phyloP scores from a whole-genome alignment of 2,113 vertebrate genomes.

The Phyllopteryx taeniolatus region DNA sequence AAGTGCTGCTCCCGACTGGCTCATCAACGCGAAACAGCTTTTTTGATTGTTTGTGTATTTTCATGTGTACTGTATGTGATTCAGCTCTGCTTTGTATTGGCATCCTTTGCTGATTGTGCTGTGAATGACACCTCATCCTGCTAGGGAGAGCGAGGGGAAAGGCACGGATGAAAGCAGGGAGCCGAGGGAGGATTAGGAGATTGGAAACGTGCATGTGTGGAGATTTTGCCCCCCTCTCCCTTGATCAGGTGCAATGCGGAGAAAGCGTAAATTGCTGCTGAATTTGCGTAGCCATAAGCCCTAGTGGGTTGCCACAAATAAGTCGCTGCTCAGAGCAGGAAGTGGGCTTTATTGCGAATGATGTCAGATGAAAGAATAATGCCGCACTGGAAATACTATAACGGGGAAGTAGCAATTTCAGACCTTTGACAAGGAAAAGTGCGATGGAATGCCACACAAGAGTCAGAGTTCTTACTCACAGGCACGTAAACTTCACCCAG shows the following conservation, averaged over 20 bases:
- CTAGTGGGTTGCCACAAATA: slow-evolving; percentile 39
- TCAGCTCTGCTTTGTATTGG: slow-evolving; percentile 65
- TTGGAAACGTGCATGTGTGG: slow-evolving; percentile 64
- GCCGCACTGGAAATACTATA: background rate
- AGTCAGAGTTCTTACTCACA: background rate
- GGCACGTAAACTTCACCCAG: background rate
- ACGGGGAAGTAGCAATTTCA: background rate
- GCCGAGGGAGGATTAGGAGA: slow-evolving; percentile 63
- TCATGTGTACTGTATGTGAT: slow-evolving; percentile 12
- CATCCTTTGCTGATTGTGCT: slow-evolving; percentile 65
- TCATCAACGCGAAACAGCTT: slow-evolving; percentile 52
- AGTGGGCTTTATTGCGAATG: slow-evolving; percentile 28
- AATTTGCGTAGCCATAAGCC: slow-evolving; percentile 71
- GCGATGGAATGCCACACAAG: background rate
- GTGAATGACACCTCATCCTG: slow-evolving; percentile 58
- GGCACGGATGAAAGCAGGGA: slow-evolving; percentile 59
- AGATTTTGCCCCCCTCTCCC: slow-evolving; percentile 22
- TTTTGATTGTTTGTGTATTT: slow-evolving; percentile 37
- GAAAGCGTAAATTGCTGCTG: slow-evolving; percentile 70
- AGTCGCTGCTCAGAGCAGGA: slow-evolving; percentile 54
- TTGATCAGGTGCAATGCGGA: slow-evolving; percentile 70
- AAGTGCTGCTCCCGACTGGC: slow-evolving; percentile 19
- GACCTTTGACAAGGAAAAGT: background rate
- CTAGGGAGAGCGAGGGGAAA: slow-evolving; percentile 36
- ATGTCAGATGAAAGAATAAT: slow-evolving; percentile 20